Base-by-base conservation (phyloP, 2,797 vertebrate genomes). In the Hipposideros larvatus region DNA sequence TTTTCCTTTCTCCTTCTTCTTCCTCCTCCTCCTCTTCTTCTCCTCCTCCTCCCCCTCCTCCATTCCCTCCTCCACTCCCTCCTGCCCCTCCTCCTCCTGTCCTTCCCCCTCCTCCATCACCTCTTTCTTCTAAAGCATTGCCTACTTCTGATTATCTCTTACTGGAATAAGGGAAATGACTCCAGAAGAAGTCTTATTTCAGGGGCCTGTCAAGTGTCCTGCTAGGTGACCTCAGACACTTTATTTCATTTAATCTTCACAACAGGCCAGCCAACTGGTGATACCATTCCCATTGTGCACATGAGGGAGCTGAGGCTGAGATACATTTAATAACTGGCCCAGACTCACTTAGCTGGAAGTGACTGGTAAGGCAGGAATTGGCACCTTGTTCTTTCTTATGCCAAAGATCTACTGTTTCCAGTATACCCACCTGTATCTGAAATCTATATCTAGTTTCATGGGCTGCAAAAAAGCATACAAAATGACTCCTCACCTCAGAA, bases 221-320 rank as follows among this genome's bases (percentile, higher is more conserved):
- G 11, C n/a, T 53, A 51, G 6, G 7, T 85, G 43, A 87, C 6
- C 13, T 82, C 63, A 91, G 19, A 34, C 7, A 77, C 34, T 59
- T 63, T 43, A 26, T 34, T 48, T 84, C 26, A 70, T 31, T 94
- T 66, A 15, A 83, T 93, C 28, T 48, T 95, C 70, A 89, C 22
- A 66, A 11, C 26, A 82, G 24, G 4, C 14, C 53, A 74, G 21
- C 26, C 79, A 79, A 51, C 11, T 24, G 18, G 15, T 68, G 48
- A 43, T 51, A 5, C 51, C 74, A 7, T 14, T 9, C 57, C 46
- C 31, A 26, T 48, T 68, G 14, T 57, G 37, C 18, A 59, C 8
- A 18, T 48, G 37, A 65, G 34, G 59, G 91, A 94, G 83, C 55
- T 26, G 28, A 89, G 11, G 4, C n/a, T 63, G 9, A 48, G 43